Percentiles rank a stretch among this genome's conserved stretches.
Conservation (phyloP, 2,888 invertebrate genomes). For the Tanaodytes sp. region DNA sequence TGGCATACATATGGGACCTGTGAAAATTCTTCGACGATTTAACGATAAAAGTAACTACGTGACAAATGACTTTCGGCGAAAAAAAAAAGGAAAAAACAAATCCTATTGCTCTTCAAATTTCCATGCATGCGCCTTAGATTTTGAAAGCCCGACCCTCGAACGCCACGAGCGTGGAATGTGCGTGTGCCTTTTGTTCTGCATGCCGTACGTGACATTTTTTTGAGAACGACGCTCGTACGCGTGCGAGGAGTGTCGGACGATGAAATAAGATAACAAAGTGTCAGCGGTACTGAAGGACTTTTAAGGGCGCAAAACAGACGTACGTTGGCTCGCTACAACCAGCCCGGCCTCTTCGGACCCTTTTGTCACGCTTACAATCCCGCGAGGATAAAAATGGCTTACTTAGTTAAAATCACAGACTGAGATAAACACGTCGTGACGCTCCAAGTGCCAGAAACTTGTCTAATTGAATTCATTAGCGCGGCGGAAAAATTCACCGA, state of each 20-base stretch:
- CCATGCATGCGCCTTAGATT: too few species aligned
- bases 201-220: constrained; percentile 56
- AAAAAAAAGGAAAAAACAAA: too few species aligned
- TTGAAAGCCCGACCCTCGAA: too few species aligned
- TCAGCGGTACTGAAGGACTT: constrained; percentile 55
- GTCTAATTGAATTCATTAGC: constrained; percentile 54
- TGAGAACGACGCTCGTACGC: constrained; percentile 39
- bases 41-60: too few species aligned
- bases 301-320: constrained; percentile 32
- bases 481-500: constrained; percentile 26
- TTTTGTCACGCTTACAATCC: constrained; percentile 39
- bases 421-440: constrained; percentile 53
- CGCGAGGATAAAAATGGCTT: constrained; percentile 46
- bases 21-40: too few species aligned
- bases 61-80: too few species aligned
- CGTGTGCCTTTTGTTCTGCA: not conserved
- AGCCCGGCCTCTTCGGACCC: constrained; percentile 19
- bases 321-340: constrained; percentile 9
- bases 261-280: constrained; percentile 19
- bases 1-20: too few species aligned
- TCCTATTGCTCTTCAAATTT: too few species aligned
- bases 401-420: constrained; percentile 51
- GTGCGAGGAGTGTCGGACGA: not conserved
- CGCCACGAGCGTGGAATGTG: too few species aligned
- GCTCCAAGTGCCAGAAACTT: constrained; percentile 47